Evolutionary conservation across 2,888 invertebrate species (phyloP).

Genomic region (Hanleya hanleyi): DNA sequence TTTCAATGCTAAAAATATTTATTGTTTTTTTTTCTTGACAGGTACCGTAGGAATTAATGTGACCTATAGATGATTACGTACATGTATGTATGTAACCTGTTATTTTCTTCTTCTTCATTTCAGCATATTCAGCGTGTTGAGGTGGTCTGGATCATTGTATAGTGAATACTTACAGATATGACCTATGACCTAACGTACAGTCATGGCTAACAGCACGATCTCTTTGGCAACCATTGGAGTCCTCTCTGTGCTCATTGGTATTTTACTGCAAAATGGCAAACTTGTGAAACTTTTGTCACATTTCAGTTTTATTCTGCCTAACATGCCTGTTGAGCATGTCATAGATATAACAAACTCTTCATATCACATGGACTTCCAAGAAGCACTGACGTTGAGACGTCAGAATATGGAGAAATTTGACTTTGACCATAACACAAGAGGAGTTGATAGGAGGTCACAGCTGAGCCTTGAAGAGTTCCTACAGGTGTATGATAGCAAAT

Average conservation of each 20-base stretch:
- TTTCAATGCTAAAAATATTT: too few relatives aligned
- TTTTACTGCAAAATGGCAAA: background rate
- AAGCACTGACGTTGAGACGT: conserved; percentile 38
- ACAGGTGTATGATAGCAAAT: conserved; percentile 71
- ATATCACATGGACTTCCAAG: conserved; percentile 43
- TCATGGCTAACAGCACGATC: background rate
- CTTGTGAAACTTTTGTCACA: background rate
- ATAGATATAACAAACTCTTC: conserved; percentile 14
- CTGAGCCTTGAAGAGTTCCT: conserved; percentile 66
- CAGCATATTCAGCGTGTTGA: too few relatives aligned
- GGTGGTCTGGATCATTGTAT: too few relatives aligned
- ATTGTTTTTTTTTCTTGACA: too few relatives aligned
- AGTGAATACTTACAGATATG: too few relatives aligned
- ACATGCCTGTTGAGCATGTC: background rate
- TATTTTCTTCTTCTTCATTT: too few relatives aligned
- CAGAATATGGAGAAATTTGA: conserved; percentile 54
- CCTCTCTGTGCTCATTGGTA: background rate
- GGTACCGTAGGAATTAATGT: too few relatives aligned
- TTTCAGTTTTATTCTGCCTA: background rate
- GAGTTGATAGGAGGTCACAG: conserved; percentile 58
- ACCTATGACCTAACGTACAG: too few relatives aligned
- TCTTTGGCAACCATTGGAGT: conserved; percentile 1
- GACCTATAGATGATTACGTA: too few relatives aligned
- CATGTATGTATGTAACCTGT: too few relatives aligned
- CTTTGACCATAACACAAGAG: conserved; percentile 33